These are phyloP conservation scores for Tinea trinotella DNA, from an alignment of 2,888 invertebrate genomes.

Conservation along the genomic window DNA sequence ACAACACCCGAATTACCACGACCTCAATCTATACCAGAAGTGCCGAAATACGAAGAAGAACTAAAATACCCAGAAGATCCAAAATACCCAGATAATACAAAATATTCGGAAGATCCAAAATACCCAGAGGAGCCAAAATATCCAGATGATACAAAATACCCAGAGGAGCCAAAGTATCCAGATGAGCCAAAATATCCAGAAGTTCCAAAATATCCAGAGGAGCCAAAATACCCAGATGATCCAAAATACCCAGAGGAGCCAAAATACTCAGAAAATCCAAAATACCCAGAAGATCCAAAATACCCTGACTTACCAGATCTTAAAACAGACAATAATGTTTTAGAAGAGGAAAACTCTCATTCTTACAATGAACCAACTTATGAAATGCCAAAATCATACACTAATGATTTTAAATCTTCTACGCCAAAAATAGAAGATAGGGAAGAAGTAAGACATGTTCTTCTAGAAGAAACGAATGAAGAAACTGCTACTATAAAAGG, in stretches of 20 bases:
- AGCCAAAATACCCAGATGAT: constrained; percentile 20
- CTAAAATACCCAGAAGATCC: constrained; percentile 22
- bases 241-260: constrained; percentile 20
- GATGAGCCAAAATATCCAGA: neutral
- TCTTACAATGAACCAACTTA: constrained; percentile 11
- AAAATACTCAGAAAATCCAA: constrained; percentile 22
- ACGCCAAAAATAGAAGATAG: constrained; percentile 1
- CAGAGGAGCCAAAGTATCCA: constrained; percentile 4
- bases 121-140: constrained; percentile 15
- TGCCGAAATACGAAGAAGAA: constrained; percentile 22
- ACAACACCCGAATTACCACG: constrained; percentile 22
- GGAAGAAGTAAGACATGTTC: constrained; percentile 19
- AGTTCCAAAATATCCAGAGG: neutral
- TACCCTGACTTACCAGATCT: too few relatives aligned
- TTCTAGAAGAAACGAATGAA: constrained; percentile 24
- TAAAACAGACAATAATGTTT: neutral
- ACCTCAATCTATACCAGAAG: constrained; percentile 22
- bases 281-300: constrained; percentile 20
- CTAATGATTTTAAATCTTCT: neutral
- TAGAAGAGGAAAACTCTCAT: neutral
- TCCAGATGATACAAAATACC: constrained; percentile 19
- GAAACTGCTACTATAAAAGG: constrained; percentile 36
- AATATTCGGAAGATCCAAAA: constrained; percentile 19
- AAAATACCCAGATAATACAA: constrained; percentile 22
- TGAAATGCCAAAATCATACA: neutral